These are phyloP conservation scores for Tribolium madens DNA, from an alignment of 1,140 invertebrate species.

Conservation along the genomic window DNA sequence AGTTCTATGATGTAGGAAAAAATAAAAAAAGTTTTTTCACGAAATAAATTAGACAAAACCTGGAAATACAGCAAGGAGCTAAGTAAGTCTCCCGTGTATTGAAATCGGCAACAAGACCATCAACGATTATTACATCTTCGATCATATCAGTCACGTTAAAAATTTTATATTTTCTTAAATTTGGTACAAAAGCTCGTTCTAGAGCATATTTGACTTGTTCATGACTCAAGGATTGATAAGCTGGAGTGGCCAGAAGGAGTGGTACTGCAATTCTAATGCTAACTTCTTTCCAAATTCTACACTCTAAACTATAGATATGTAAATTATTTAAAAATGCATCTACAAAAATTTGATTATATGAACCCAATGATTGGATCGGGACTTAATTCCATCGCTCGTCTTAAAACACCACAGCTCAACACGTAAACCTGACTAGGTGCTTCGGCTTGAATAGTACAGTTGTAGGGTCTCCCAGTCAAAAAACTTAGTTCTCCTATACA, in stretches of 20 bases:
- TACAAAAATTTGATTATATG: not conserved
- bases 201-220: slow-evolving; percentile 57
- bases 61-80: slow-evolving; percentile 55
- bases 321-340: not conserved
- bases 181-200: slow-evolving; percentile 58
- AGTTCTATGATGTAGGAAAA: not conserved
- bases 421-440: slow-evolving; percentile 44
- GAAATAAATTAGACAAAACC: slow-evolving; percentile 18
- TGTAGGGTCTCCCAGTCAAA: slow-evolving; percentile 46
- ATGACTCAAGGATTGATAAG: slow-evolving; percentile 53
- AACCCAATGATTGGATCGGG: slow-evolving; percentile 45
- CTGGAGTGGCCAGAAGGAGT: slow-evolving; percentile 54
- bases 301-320: slow-evolving; percentile 44
- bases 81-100: slow-evolving; percentile 45
- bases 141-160: slow-evolving; percentile 52
- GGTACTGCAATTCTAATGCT: slow-evolving; percentile 51
- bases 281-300: slow-evolving; percentile 59
- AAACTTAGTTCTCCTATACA: slow-evolving; percentile 47
- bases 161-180: slow-evolving; percentile 43
- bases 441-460: slow-evolving; percentile 42
- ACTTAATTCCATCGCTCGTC: slow-evolving; percentile 30
- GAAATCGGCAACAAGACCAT: slow-evolving; percentile 50
- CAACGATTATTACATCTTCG: slow-evolving; percentile 55
- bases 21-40: not conserved
- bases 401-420: slow-evolving; percentile 29